phyloP scores from a whole-genome alignment of 2,888 invertebrate species.

The Diloba caeruleocephala region DNA sequence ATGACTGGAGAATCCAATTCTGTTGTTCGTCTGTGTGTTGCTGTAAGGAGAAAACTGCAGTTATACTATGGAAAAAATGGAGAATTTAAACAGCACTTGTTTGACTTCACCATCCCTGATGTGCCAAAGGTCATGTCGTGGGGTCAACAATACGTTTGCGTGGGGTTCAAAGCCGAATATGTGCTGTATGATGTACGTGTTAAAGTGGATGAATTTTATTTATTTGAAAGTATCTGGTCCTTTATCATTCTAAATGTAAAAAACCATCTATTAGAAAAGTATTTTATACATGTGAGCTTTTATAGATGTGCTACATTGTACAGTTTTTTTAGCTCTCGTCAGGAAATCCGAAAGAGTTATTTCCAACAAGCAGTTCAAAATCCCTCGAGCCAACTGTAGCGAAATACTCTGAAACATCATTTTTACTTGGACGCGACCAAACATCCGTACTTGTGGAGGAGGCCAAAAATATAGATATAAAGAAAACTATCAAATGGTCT shows the following conservation, averaged over 20 bases:
- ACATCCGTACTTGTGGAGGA: conserved; percentile 96
- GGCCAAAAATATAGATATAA: conserved; percentile 78
- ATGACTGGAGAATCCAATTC: conserved; percentile 93
- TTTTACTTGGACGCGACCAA: conserved; percentile 96
- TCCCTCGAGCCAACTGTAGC: conserved; percentile 95
- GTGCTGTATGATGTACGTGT: conserved; percentile 92
- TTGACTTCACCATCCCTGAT: conserved; percentile 94
- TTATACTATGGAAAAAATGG: conserved; percentile 97
- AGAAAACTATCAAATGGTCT: conserved; percentile 94
- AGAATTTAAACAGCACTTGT: conserved; percentile 92
- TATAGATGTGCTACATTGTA: too few species aligned
- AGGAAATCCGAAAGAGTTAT: conserved; percentile 94
- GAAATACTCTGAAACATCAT: conserved; percentile 92
- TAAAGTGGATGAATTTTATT: conserved; percentile 2
- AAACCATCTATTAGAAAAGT: too few species aligned
- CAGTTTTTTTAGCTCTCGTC: conserved; percentile 70
- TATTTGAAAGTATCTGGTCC: too few species aligned
- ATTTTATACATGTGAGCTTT: too few species aligned
- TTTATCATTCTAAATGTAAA: too few species aligned
- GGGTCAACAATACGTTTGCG: conserved; percentile 95
- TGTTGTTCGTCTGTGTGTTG: conserved; percentile 95
- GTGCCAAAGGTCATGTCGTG: conserved; percentile 94
- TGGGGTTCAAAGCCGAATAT: conserved; percentile 96
- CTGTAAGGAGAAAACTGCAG: conserved; percentile 95
- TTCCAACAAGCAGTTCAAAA: conserved; percentile 94